Base-by-base conservation (phyloP, 2,797 vertebrate genomes). In the Pelodytes ibericus region DNA sequence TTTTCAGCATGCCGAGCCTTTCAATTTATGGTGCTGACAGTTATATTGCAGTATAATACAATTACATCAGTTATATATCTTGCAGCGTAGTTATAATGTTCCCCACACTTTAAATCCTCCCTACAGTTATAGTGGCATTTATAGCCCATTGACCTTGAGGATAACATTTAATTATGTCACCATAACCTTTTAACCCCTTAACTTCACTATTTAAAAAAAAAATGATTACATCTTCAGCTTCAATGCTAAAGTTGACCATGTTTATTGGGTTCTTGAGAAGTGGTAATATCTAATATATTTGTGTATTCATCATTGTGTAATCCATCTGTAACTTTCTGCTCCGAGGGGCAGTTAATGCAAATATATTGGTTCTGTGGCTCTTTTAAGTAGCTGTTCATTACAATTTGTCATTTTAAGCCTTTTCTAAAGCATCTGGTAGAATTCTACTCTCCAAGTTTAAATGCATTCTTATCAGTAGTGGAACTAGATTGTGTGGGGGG, bases 61-160 rank as follows among this genome's bases (percentile, higher is more conserved):
- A 78, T 78, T 72, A 72, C 70, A 78, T 78, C 76, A 78, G 76
- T 78, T 72, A 57, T 78, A 78, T 78, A 78, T 72, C 76, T 78
- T 72, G 68, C 57, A 44, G 70, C 63, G 53, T 61, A 78, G 76
- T 78, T 78, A 72, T 60, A 72, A 72, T 73, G 76, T 72, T 78
- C 70, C 67, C 76, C 62, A 56, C 56, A 41, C 33, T 73, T 62
- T 78, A 78, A 78, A 78, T 78, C 70, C 70, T 78, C 59, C 70
- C 62, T 72, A 68, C 70, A 72, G 76, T 78, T 72, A 67, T 29
- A 31, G 63, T 78, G 76, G 63, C 70, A 62, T 78, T 78, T 78
- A 78, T 78, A 72, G 76, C 76, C 62, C 76, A 73, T 78, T 78
- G 76, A 78, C 76, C 76, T 72, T 78, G 76, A 1, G 44, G 63